A percentile compares a stretch with the other conserved stretches of the same genome.
phyloP scores from a whole-genome alignment of 2,113 vertebrate species.

The Rhea pennata region DNA sequence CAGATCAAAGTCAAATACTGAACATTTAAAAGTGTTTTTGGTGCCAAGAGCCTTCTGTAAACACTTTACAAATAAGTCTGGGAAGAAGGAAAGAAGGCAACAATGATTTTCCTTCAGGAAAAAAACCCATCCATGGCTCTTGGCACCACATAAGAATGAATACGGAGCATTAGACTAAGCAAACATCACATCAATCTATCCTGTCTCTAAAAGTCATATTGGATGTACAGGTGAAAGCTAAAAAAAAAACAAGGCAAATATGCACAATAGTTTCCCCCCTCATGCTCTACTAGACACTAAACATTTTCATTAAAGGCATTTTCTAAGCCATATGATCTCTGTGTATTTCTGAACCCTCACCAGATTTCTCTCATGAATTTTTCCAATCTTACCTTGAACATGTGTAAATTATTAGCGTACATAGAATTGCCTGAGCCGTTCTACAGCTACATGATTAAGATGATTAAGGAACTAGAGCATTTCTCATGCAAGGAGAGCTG shows the following conservation, averaged over 20 bases:
- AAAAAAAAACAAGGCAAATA: background rate
- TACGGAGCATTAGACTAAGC: background rate
- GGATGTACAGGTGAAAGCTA: background rate
- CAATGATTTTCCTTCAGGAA: background rate
- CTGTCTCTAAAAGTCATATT: background rate
- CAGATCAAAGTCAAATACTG: background rate
- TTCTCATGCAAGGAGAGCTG: too few species aligned
- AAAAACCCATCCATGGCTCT: background rate
- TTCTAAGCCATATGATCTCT: background rate
- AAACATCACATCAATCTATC: background rate
- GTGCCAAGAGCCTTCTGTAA: background rate
- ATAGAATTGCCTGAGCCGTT: background rate
- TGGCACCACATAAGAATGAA: fast-evolving
- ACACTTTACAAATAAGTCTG: background rate
- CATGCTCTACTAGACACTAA: background rate
- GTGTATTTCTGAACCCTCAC: background rate
- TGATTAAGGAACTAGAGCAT: too few species aligned
- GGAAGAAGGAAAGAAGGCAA: background rate
- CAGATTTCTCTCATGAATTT: background rate
- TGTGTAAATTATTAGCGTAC: background rate
- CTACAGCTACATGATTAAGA: background rate
- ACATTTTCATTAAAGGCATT: background rate
- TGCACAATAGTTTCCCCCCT: background rate
- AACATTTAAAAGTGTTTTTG: background rate
- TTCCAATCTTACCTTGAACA: background rate